Conservation (phyloP, 2,113 vertebrate genomes). For the Crypturellus undulatus region DNA sequence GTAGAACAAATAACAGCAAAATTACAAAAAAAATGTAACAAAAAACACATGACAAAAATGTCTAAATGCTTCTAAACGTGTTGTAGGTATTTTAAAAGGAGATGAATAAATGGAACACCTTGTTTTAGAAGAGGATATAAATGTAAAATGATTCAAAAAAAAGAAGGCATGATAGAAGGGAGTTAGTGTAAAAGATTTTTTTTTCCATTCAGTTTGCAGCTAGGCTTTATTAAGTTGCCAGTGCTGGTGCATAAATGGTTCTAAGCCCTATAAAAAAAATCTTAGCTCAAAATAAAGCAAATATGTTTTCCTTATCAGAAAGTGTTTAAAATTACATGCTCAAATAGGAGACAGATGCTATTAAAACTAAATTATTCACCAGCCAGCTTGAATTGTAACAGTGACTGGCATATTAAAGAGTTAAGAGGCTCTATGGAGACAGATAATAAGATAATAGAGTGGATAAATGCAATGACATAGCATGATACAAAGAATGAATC, state of each 20-base stretch:
- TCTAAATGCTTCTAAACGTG: neutral
- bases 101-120: neutral
- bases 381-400: neutral
- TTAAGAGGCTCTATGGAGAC: neutral
- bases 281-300: neutral
- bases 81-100: neutral
- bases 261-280: neutral
- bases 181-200: neutral
- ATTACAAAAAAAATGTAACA: neutral
- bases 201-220: neutral
- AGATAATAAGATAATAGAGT: conserved; percentile 2
- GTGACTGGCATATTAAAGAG: conserved; percentile 28
- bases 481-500: neutral
- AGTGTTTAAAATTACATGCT: neutral
- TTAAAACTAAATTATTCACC: conserved; percentile 26
- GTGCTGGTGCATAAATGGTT: neutral
- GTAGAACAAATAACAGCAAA: neutral
- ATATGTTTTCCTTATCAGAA: neutral
- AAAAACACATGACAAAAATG: neutral
- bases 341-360: neutral
- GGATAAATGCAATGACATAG: neutral
- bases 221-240: neutral
- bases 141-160: neutral
- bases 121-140: neutral
- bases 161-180: neutral